phyloP scores from a whole-genome alignment of 2,113 vertebrate species.

The Catharus minimus region DNA sequence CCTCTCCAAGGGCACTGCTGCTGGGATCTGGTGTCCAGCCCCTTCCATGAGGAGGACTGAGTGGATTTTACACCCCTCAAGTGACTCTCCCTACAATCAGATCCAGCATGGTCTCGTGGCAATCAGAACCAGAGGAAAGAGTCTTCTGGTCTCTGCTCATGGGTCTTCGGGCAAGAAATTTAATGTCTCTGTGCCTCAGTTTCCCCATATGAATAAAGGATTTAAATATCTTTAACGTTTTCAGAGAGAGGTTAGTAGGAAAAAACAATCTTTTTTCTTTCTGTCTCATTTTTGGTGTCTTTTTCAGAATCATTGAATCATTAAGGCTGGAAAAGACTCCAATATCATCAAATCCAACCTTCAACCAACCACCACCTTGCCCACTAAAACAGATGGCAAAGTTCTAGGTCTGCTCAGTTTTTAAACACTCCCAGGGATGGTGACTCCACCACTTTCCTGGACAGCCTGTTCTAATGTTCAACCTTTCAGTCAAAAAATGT shows the following conservation, averaged over 20 bases:
- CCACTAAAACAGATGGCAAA: neutral
- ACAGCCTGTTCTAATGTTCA: neutral
- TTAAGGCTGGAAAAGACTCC: neutral
- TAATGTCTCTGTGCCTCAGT: neutral
- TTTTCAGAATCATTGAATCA: neutral
- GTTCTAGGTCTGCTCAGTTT: neutral
- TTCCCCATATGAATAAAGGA: neutral
- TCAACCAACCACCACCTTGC: neutral
- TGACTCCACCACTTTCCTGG: neutral
- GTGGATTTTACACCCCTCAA: neutral
- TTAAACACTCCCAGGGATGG: neutral
- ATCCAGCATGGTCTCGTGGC: neutral
- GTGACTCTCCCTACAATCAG: neutral
- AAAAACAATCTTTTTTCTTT: neutral
- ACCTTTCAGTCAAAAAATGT: neutral
- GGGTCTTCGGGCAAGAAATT: neutral
- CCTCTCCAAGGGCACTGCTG: rapidly evolving
- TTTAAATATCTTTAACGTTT: neutral
- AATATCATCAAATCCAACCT: neutral
- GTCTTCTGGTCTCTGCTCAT: rapidly evolving
- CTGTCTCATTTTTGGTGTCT: neutral
- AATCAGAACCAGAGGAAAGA: neutral
- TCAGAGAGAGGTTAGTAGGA: neutral
- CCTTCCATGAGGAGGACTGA: rapidly evolving
- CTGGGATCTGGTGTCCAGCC: neutral